Percentiles rank a stretch among this genome's conserved stretches.
phyloP scores from a whole-genome alignment of 2,888 invertebrate genomes.

The Caenorhabditis auriculariae region DNA sequence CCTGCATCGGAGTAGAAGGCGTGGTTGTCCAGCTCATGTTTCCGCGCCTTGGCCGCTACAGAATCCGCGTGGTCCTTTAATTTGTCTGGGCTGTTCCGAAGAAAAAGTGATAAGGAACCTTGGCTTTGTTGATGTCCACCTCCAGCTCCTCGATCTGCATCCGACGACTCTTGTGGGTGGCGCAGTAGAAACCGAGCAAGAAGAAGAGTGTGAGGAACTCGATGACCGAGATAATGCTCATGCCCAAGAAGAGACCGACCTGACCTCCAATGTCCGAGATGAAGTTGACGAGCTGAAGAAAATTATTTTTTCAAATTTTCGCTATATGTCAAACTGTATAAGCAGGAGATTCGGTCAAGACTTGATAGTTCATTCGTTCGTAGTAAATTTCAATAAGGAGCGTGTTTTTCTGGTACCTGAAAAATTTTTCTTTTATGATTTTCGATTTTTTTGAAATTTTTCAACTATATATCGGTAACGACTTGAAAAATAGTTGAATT shows the following conservation, averaged over 20 bases:
- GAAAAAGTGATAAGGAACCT: no score
- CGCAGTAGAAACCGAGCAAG: conserved; percentile 33
- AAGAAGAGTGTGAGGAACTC: conserved; percentile 36
- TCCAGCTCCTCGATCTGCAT: conserved; percentile 33
- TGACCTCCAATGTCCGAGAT: conserved; percentile 65
- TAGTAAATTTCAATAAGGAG: conserved; percentile 64
- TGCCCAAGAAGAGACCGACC: conserved; percentile 64
- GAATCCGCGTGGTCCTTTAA: no score
- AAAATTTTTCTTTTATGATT: conserved; percentile 4
- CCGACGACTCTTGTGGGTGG: conserved; percentile 35
- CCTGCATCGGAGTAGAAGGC: no score
- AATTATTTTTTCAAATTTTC: background rate
- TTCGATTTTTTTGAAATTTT: background rate
- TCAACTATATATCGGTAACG: no score
- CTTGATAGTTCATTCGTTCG: conserved; percentile 63
- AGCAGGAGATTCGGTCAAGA: conserved; percentile 49
- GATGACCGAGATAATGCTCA: conserved; percentile 43
- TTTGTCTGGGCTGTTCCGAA: no score
- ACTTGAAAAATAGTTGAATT: no score
- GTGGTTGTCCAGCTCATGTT: no score
- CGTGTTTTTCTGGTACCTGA: conserved; percentile 61
- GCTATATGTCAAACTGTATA: conserved; percentile 41
- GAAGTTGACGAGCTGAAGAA: conserved; percentile 63
- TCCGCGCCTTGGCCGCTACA: no score
- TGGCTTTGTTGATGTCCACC: conserved; percentile 23